These are phyloP conservation scores for Lycocerus yunnanus DNA, from an alignment of 2,888 invertebrate species.

Conservation along the genomic window DNA sequence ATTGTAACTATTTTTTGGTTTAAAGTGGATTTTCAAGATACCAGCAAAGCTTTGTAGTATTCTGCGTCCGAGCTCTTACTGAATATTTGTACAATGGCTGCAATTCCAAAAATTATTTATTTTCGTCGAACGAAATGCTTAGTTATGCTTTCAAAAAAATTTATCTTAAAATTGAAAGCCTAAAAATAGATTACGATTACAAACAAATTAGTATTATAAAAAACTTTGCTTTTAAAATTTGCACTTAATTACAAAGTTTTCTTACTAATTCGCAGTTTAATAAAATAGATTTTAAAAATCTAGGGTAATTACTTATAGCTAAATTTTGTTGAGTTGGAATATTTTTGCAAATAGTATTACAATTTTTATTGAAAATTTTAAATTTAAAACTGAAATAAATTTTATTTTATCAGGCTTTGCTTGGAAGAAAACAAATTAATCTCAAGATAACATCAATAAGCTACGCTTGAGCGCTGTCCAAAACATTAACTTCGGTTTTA, in stretches of 20 bases:
- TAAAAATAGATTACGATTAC: not conserved
- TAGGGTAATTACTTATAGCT: not conserved
- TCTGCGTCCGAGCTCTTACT: not conserved
- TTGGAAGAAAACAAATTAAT: slow-evolving; percentile 11
- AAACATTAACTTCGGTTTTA: slow-evolving; percentile 15
- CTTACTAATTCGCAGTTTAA: not conserved
- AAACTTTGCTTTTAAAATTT: not conserved
- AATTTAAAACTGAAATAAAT: not conserved
- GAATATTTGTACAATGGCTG: not conserved
- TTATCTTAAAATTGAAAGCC: not conserved
- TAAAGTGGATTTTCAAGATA: not conserved
- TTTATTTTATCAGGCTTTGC: not conserved
- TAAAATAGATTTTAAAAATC: not conserved
- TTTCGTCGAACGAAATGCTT: not conserved
- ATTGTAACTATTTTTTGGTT: not conserved
- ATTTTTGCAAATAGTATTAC: no score
- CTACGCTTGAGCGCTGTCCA: slow-evolving; percentile 6
- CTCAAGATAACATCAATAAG: slow-evolving; percentile 10
- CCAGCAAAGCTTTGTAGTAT: not conserved
- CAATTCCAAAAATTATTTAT: not conserved
- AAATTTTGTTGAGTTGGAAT: not conserved
- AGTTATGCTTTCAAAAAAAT: not conserved
- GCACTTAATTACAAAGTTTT: not conserved
- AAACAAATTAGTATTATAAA: not conserved
- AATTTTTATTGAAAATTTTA: not conserved